phyloP scores from a whole-genome alignment of 2,888 invertebrate genomes.

The Criorhina ranunculi region DNA sequence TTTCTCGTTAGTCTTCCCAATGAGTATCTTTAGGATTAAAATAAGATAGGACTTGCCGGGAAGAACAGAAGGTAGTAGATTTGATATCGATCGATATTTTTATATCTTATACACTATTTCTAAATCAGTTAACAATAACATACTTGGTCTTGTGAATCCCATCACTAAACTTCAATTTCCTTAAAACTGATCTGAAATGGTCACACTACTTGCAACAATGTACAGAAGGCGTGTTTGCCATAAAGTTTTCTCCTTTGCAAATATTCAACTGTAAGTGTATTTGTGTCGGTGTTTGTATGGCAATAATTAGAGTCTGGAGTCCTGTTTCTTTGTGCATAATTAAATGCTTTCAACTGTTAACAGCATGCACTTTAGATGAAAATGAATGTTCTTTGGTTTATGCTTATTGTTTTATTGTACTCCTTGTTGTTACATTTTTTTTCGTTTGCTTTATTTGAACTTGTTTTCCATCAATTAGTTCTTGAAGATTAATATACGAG shows the following conservation, averaged over 20 bases:
- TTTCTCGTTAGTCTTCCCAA: too few relatives aligned
- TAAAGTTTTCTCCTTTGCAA: background rate
- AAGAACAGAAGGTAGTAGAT: too few relatives aligned
- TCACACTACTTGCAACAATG: background rate
- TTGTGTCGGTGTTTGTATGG: constrained; percentile 28
- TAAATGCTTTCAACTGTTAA: constrained; percentile 70
- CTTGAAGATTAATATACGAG: background rate
- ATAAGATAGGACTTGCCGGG: too few relatives aligned
- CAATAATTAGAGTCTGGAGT: constrained; percentile 60
- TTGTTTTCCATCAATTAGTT: constrained; percentile 51
- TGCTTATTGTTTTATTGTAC: constrained; percentile 7
- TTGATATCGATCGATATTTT: too few relatives aligned
- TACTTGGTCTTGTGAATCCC: too few relatives aligned
- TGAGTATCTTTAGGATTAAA: too few relatives aligned
- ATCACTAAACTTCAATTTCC: too few relatives aligned
- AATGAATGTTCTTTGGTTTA: constrained; percentile 50
- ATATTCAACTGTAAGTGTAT: background rate
- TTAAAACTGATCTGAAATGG: background rate
- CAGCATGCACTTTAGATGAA: constrained; percentile 38
- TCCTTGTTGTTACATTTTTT: constrained; percentile 9
- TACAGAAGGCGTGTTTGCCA: background rate
- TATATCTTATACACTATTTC: too few relatives aligned
- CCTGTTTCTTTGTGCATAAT: constrained; percentile 68
- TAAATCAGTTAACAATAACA: too few relatives aligned
- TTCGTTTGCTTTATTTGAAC: constrained; percentile 16